Percentiles rank a stretch among this genome's conserved stretches.
These are phyloP conservation scores for Papilio polyxenes DNA, from an alignment of 1,140 invertebrate species.

Conservation along the genomic window DNA sequence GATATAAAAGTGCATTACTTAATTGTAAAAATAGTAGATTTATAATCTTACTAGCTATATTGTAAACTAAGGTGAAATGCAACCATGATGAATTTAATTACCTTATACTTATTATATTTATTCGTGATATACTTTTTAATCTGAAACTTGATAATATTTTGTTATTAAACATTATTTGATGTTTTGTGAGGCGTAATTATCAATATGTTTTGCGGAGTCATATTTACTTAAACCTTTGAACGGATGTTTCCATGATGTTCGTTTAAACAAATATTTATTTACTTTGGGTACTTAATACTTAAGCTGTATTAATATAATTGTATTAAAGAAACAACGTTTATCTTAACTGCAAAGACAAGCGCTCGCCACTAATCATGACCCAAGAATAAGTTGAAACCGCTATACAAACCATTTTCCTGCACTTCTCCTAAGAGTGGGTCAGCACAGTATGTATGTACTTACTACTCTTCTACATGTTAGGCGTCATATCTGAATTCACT, in stretches of 20 bases:
- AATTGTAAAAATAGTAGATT: neutral
- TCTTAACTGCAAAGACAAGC: too few species aligned
- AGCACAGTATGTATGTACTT: too few species aligned
- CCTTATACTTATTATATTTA: too few species aligned
- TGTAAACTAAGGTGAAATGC: neutral
- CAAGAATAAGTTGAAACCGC: too few species aligned
- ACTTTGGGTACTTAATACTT: neutral
- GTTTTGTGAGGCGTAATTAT: neutral
- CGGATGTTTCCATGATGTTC: neutral
- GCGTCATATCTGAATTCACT: too few species aligned
- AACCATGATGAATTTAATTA: too few species aligned
- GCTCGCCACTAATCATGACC: too few species aligned
- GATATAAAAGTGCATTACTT: too few species aligned
- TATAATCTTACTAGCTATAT: neutral
- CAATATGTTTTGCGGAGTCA: neutral
- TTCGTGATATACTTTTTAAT: too few species aligned
- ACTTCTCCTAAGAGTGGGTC: too few species aligned
- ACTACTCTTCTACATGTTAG: too few species aligned
- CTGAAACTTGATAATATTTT: neutral
- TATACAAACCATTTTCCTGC: too few species aligned
- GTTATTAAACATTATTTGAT: neutral
- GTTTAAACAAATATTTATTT: slow-evolving; percentile 12
- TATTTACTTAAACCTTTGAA: neutral
- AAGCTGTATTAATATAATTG: neutral
- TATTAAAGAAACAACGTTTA: neutral